Base-by-base conservation (phyloP, 1,140 invertebrate species). In the Bombus sylvicola region DNA sequence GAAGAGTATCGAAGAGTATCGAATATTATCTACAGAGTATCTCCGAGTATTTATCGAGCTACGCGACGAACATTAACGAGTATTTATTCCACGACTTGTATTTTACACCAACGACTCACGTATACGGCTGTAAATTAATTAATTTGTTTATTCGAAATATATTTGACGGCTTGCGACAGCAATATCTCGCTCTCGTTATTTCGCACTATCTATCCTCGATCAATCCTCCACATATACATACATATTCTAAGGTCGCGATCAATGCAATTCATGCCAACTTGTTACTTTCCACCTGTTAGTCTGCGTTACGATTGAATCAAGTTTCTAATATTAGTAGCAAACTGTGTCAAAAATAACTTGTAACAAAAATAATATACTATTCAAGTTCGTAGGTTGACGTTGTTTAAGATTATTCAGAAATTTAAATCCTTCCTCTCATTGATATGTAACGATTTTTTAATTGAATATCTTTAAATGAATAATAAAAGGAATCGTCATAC, bases 201-300 rank as follows among this genome's bases (percentile, higher is more conserved):
- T 37, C 34, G 34, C 34, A 37, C 34, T 37, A 37, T 37, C 34
- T 37, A 37, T 37, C 34, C 34, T 37, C 34, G 2, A 37, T 37
- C 34, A 37, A 37, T 37, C 34, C 34, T 37, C 34, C 34, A 37
- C 34, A 3, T 37, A 22, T 8, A 18, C 22, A 2, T 28, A 10
- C 22, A n/a, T 34, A 47, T 22, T 34, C 10, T n/a, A 53, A 57
- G 25, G 47, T 37, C 10, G 53, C 18, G 53, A 82, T 73, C 62
- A 41, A 68, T 47, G 76, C n/a, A 34, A 68, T 41, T 71, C 31
- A 62, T 74, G 88, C 85, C 90, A 88, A 90, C 47, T 89, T 83
- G 82, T 83, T 80, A 64, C 71, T 79, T 81, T 79, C 78, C 90
- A 92, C 90, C 90, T 92, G 91, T 92, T 90, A 83, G 75, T 68